Evolutionary conservation across 2,888 invertebrate species (phyloP).

Genomic region (Callimorpha dominula): DNA sequence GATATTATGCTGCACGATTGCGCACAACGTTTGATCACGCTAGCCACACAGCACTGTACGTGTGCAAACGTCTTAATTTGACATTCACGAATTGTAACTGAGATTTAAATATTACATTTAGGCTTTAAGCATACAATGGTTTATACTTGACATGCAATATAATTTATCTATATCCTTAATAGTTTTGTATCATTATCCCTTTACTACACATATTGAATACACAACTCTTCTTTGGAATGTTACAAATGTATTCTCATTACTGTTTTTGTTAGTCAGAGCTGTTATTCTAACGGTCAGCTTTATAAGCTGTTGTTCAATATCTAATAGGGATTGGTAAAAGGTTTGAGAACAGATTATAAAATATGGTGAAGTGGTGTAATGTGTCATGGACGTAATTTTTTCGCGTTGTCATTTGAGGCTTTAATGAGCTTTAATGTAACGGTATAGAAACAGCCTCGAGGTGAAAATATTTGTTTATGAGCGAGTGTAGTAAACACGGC

Average conservation of each 20-base stretch:
- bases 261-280: background rate
- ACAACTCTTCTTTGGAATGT: conserved; percentile 29
- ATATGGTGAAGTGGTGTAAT: no score
- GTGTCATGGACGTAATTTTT: no score
- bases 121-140: conserved; percentile 60
- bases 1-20: conserved; percentile 24
- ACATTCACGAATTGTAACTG: conserved; percentile 51
- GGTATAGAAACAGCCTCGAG: no score
- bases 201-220: conserved; percentile 19
- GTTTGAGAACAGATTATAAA: no score
- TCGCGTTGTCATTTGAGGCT: no score
- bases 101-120: conserved; percentile 47
- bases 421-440: no score
- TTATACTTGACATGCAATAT: conserved; percentile 73
- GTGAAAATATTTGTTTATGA: no score
- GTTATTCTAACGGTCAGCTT: background rate
- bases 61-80: conserved; percentile 47
- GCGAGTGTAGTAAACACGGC: no score
- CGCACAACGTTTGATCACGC: conserved; percentile 27
- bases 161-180: conserved; percentile 56
- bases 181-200: conserved; percentile 58
- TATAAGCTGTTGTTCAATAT: background rate
- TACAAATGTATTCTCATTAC: conserved; percentile 4
- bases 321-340: no score
- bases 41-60: conserved; percentile 30